Base-by-base conservation (phyloP, 2,888 invertebrate genomes). In the Cyrtodaria siliqua region DNA sequence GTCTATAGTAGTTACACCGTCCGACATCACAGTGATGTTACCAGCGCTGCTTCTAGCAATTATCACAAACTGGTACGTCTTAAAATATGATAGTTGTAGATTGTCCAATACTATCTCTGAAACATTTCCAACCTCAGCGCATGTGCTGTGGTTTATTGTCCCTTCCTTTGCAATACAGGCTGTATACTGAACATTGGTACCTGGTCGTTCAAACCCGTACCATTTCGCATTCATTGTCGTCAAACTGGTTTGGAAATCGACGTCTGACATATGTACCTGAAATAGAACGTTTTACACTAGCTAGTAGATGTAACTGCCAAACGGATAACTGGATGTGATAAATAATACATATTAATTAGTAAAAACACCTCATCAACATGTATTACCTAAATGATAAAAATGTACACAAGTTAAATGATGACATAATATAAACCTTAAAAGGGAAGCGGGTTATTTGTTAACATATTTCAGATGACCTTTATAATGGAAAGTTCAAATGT, bases 1-100 rank as follows among this genome's bases (percentile, higher is more conserved):
- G 2, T 55, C 49, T n/a, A 82, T 56, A 0, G 81, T 47, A 20
- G 73, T 81, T 0, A 81, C 79, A 9, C 83, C 83, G 53, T 81
- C 79, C 27, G 83, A 83, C 26, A 44, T 20, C 1, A 59, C 62
- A 2, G 61, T 49, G 3, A 63, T 27, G 20, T 68, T 76, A 16
- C 83, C 81, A 2, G 68, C 49, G 20, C 29, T 44, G 1, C 71
- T 79, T 26, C 27, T 20, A 0, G 83, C 83, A 33, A 50, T 79
- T 0, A 83, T 79, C 4, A 63, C 62, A 2, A 64, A 61, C 47
- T 67, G 69, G 42, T 83, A 83, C 12, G 56, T 81, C 83, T 83
- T 26, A 20, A 60, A 60, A 47, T 60, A 27, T 3, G 24, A 26
- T 20, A 60, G 23, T 9, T 42, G 9, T 9, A 60, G 18, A 16